These are phyloP conservation scores for Perca schrenkii DNA, from an alignment of 2,113 vertebrate genomes.

Conservation along the genomic window DNA sequence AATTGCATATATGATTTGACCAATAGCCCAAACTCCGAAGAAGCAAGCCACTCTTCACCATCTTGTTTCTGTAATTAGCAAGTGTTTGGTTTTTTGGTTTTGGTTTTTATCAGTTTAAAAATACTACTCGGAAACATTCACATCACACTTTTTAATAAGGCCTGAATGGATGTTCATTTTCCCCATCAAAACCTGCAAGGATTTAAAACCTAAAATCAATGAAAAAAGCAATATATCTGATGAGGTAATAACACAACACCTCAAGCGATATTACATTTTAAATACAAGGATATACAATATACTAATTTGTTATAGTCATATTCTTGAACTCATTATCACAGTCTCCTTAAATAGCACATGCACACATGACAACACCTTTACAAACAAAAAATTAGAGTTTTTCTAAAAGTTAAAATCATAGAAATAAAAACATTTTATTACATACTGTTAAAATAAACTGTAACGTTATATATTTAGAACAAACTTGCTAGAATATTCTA, in stretches of 20 bases:
- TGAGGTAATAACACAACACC: not conserved
- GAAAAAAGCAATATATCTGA: not conserved
- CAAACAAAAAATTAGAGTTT: no score
- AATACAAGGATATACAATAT: not conserved
- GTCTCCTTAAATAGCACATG: not conserved
- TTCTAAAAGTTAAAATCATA: no score
- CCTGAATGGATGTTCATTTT: not conserved
- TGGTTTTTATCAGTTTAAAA: no score
- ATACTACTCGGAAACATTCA: not conserved
- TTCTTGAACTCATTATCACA: not conserved
- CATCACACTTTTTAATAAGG: not conserved
- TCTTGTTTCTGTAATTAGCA: not conserved
- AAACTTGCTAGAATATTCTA: constrained; percentile 78
- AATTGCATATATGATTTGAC: not conserved
- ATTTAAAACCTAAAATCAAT: not conserved
- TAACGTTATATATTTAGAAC: no score
- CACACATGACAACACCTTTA: not conserved
- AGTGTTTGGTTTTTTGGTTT: not conserved
- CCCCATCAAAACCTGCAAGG: not conserved
- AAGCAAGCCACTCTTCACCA: no score
- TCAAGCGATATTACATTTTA: not conserved
- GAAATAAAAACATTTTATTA: no score
- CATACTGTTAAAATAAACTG: no score
- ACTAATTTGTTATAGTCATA: not conserved
- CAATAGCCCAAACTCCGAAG: not conserved